phyloP scores from a whole-genome alignment of 2,888 invertebrate genomes.

The Exocentrus adspersus region DNA sequence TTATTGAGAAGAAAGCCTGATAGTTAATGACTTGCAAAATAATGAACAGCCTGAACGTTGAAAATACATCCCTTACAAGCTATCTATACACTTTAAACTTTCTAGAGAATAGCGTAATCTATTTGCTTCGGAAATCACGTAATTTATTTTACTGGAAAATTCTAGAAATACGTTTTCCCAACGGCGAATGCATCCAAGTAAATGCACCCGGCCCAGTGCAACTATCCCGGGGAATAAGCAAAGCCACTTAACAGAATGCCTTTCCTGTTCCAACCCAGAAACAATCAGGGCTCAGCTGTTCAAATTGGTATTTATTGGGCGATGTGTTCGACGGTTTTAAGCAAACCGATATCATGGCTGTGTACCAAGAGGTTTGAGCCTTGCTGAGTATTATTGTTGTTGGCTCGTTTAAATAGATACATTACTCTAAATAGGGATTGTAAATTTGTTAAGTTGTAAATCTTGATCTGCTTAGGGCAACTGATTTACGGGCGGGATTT shows the following conservation, averaged over 20 bases:
- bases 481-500: too few relatives aligned
- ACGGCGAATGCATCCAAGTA: conserved; percentile 6
- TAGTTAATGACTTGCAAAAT: too few relatives aligned
- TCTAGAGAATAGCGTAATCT: neutral
- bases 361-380: neutral
- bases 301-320: conserved; percentile 40
- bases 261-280: conserved; percentile 22
- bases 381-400: neutral
- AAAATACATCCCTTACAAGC: too few relatives aligned
- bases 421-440: neutral
- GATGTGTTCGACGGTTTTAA: conserved; percentile 10
- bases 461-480: too few relatives aligned
- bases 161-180: neutral
- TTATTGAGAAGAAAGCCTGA: too few relatives aligned
- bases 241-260: conserved; percentile 31
- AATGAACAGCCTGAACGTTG: too few relatives aligned
- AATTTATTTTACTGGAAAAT: conserved; percentile 13
- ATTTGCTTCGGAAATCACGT: neutral
- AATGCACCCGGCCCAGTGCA: conserved; percentile 6
- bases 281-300: conserved; percentile 22
- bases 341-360: conserved; percentile 3
- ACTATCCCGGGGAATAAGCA: conserved; percentile 14
- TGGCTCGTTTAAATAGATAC: neutral
- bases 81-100: neutral
- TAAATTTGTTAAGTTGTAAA: neutral